Percentiles rank a stretch among this genome's conserved stretches.
These are phyloP conservation scores for Tenthredo notha DNA, from an alignment of 2,888 invertebrate genomes.

Conservation along the genomic window DNA sequence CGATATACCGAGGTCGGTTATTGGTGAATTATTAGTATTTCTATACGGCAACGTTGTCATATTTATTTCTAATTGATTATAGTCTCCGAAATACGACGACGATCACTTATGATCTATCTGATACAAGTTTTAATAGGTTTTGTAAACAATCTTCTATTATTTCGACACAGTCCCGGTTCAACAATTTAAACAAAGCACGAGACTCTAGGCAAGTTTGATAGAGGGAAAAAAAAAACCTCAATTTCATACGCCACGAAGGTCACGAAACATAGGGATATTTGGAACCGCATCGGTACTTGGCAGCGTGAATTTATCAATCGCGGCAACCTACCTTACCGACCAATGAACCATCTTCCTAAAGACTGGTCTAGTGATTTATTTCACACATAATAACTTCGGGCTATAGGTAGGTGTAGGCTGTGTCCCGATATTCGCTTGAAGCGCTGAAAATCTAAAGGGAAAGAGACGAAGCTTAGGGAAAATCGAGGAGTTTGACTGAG, in stretches of 20 bases:
- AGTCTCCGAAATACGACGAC: neutral
- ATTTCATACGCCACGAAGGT: neutral
- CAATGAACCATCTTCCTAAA: neutral
- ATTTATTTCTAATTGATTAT: conserved; percentile 13
- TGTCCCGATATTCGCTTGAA: too few relatives aligned
- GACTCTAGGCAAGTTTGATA: neutral
- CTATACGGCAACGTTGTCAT: conserved; percentile 24
- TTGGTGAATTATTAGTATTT: conserved; percentile 13
- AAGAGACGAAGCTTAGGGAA: too few relatives aligned
- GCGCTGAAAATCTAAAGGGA: too few relatives aligned
- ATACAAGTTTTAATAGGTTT: neutral
- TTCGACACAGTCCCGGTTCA: neutral
- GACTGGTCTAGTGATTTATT: neutral
- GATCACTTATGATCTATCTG: neutral
- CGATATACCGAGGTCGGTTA: neutral
- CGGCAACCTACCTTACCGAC: neutral
- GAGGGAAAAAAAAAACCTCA: neutral
- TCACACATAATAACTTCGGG: neutral
- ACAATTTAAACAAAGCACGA: neutral
- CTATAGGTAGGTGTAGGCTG: too few relatives aligned
- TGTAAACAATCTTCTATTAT: neutral
- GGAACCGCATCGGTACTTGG: neutral
- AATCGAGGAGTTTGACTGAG: too few relatives aligned
- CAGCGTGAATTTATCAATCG: neutral
- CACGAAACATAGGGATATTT: neutral